These are phyloP conservation scores for Oenanthe oenanthe DNA, from an alignment of 2,113 vertebrate genomes.

Conservation along the genomic window DNA sequence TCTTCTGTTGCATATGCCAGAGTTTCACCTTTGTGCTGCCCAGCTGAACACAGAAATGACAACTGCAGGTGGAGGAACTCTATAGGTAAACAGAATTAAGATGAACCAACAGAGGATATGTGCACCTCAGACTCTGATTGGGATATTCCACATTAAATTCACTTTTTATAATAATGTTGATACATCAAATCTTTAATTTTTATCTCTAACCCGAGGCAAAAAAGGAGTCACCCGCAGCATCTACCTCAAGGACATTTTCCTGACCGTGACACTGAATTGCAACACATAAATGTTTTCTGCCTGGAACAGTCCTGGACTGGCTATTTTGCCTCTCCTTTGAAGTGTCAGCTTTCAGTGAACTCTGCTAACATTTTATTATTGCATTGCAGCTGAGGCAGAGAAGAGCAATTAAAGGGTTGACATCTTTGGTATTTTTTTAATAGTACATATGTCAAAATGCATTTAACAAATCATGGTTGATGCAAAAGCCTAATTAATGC, in stretches of 20 bases:
- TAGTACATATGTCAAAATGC: constrained; percentile 35
- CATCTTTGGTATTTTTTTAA: constrained; percentile 39
- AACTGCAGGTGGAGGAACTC: neutral
- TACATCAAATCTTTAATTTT: neutral
- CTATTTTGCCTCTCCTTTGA: constrained; percentile 36
- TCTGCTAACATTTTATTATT: constrained; percentile 17
- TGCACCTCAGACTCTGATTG: neutral
- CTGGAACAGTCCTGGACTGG: neutral
- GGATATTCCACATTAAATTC: neutral
- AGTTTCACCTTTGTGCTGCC: constrained; percentile 26
- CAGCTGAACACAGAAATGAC: neutral
- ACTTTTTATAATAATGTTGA: neutral
- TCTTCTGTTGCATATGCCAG: neutral
- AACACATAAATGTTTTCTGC: neutral
- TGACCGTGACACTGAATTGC: neutral
- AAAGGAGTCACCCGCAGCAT: neutral
- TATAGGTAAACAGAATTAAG: neutral
- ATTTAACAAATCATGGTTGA: constrained; percentile 33
- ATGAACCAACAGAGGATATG: neutral
- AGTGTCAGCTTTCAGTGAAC: constrained; percentile 20
- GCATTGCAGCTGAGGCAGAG: neutral
- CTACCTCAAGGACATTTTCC: neutral
- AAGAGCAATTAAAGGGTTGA: constrained; percentile 51
- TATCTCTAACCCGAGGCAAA: neutral
- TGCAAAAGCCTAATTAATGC: constrained; percentile 43